A percentile compares a stretch with the other conserved stretches of the same genome.
phyloP scores from a whole-genome alignment of 2,797 vertebrate species.

The Acipenser transmontanus region DNA sequence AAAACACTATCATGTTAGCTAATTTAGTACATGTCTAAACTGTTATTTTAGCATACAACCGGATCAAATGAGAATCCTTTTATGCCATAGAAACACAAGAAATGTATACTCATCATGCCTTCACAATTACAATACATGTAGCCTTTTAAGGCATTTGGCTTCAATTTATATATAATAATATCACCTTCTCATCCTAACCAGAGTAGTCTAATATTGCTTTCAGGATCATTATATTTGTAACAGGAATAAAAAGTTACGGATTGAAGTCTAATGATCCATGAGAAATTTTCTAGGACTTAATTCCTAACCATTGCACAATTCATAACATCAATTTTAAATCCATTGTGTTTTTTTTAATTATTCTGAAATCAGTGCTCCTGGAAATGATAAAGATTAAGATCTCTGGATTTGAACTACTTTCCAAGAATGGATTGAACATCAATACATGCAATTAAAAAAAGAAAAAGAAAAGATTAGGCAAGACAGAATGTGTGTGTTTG shows the following conservation, averaged over 20 bases:
- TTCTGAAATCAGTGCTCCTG: slow-evolving; percentile 6
- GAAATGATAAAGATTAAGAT: slow-evolving; percentile 8
- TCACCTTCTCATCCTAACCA: slow-evolving; percentile 21
- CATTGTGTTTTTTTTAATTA: slow-evolving; percentile 11
- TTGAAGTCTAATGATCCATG: slow-evolving; percentile 16
- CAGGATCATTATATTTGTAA: slow-evolving; percentile 18
- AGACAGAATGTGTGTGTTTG: too few relatives aligned
- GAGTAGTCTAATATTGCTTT: slow-evolving; percentile 24
- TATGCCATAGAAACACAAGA: too few relatives aligned
- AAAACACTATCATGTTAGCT: too few relatives aligned
- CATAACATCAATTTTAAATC: slow-evolving; percentile 14
- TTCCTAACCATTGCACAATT: slow-evolving; percentile 13
- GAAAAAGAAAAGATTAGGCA: neutral
- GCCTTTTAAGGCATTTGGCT: too few relatives aligned
- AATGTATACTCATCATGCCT: too few relatives aligned
- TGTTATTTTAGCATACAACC: too few relatives aligned
- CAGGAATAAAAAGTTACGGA: slow-evolving; percentile 15
- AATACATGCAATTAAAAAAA: slow-evolving; percentile 1
- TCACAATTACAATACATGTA: too few relatives aligned
- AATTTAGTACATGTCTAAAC: too few relatives aligned
- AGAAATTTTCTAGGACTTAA: slow-evolving; percentile 9
- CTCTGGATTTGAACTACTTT: slow-evolving; percentile 4
- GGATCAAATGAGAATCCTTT: too few relatives aligned
- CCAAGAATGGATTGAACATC: neutral
- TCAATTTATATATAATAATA: neutral